Percentiles rank a stretch among this genome's conserved stretches.
Evolutionary conservation across 2,797 vertebrate species (phyloP).

Genomic region (Trachurus trachurus): DNA sequence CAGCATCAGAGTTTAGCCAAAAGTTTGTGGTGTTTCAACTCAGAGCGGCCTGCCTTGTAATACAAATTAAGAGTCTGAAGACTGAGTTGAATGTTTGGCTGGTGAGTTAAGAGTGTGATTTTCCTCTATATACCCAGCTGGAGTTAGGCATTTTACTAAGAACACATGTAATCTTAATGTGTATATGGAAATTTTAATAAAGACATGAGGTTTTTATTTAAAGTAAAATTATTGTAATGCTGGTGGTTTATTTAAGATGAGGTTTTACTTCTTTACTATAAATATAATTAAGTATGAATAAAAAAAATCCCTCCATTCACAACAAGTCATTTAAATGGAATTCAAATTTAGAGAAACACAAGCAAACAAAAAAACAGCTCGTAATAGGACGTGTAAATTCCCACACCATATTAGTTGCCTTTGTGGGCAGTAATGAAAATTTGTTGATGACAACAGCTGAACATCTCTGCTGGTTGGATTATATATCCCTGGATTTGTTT

Average conservation of each 20-base stretch:
- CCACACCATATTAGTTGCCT: slow-evolving; percentile 33
- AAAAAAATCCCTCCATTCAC: not conserved
- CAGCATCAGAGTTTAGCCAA: slow-evolving; percentile 22
- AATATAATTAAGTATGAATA: slow-evolving; percentile 7
- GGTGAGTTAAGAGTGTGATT: slow-evolving; percentile 9
- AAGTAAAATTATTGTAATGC: not conserved
- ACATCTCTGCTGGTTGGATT: slow-evolving; percentile 71
- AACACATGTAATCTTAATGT: not conserved
- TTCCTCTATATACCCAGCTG: not conserved
- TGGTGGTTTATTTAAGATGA: not conserved
- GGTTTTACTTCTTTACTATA: not conserved
- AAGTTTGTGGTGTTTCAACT: slow-evolving; percentile 27
- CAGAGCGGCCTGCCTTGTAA: not conserved
- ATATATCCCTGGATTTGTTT: slow-evolving; percentile 76
- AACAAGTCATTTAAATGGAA: slow-evolving; percentile 13
- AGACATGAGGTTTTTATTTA: not conserved
- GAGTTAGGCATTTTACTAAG: slow-evolving; percentile 2
- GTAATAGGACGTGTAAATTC: slow-evolving; percentile 24
- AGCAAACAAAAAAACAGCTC: slow-evolving; percentile 1
- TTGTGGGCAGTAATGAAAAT: slow-evolving; percentile 57
- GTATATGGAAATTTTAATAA: not conserved
- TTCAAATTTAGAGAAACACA: not conserved
- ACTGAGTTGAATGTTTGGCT: slow-evolving; percentile 62
- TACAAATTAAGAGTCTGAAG: slow-evolving; percentile 63
- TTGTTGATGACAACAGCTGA: slow-evolving; percentile 69